These are phyloP conservation scores for Dolichopus griseipennis DNA, from an alignment of 2,888 invertebrate genomes.

Conservation along the genomic window DNA sequence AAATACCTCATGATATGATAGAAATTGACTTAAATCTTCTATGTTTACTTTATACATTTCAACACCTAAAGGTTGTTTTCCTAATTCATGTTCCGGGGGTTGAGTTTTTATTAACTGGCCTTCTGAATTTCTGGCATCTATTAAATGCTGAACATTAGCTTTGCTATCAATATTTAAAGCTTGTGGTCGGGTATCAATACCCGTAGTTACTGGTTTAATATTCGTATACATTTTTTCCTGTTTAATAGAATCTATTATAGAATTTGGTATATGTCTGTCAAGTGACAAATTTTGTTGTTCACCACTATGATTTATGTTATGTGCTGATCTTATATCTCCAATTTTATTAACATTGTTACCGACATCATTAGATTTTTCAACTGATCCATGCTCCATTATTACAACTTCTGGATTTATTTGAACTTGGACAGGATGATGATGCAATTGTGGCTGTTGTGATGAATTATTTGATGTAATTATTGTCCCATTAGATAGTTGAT, in stretches of 20 bases:
- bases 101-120: constrained; percentile 63
- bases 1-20: constrained; percentile 80
- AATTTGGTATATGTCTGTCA: neutral
- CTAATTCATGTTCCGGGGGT: constrained; percentile 48
- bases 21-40: constrained; percentile 72
- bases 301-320: constrained; percentile 25
- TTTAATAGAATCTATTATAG: constrained; percentile 16
- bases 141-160: constrained; percentile 33
- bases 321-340: constrained; percentile 25
- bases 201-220: constrained; percentile 18
- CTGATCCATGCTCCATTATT: constrained; percentile 19
- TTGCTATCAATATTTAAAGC: constrained; percentile 21
- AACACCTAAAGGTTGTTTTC: constrained; percentile 49
- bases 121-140: constrained; percentile 57
- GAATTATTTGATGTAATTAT: constrained; percentile 26
- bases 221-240: constrained; percentile 21
- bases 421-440: constrained; percentile 25
- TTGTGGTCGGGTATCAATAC: constrained; percentile 18
- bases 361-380: constrained; percentile 14
- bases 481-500: constrained; percentile 30
- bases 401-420: constrained; percentile 18
- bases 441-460: constrained; percentile 18
- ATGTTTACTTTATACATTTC: constrained; percentile 73
- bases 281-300: constrained; percentile 22
- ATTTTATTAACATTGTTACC: constrained; percentile 13